These are phyloP conservation scores for Gadopsis marmoratus DNA, from an alignment of 2,797 vertebrate species.

Conservation along the genomic window DNA sequence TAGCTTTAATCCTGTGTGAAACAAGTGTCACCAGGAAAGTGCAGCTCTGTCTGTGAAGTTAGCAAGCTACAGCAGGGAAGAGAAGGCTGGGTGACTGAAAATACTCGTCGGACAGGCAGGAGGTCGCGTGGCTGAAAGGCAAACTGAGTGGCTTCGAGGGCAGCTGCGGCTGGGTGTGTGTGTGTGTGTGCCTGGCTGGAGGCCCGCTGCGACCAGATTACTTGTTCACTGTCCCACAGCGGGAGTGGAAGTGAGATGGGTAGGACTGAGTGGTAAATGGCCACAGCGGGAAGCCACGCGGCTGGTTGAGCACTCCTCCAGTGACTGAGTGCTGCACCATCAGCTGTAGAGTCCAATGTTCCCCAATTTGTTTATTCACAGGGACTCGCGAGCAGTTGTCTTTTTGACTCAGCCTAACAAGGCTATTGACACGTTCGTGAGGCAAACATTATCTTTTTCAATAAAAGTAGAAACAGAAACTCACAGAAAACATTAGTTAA, in stretches of 20 bases:
- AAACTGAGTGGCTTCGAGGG: conserved; percentile 50
- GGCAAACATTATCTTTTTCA: not conserved
- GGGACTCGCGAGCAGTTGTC: conserved; percentile 14
- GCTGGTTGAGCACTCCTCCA: conserved; percentile 70
- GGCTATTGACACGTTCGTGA: conserved; percentile 3
- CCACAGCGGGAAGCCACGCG: conserved; percentile 60
- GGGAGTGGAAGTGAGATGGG: conserved; percentile 70
- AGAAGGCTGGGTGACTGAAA: conserved; percentile 26
- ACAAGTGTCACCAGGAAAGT: conserved; percentile 16
- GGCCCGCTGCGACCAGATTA: conserved; percentile 81
- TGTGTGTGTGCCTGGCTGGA: conserved; percentile 37
- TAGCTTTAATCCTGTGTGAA: conserved; percentile 35
- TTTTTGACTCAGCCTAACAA: conserved; percentile 24
- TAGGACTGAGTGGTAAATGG: conserved; percentile 76
- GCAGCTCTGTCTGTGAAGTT: conserved; percentile 14
- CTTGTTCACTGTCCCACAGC: conserved; percentile 82
- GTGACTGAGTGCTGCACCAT: conserved; percentile 45
- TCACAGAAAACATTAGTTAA: not conserved
- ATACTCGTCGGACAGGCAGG: conserved; percentile 20
- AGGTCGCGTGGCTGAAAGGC: conserved; percentile 46
- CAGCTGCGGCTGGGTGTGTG: conserved; percentile 50
- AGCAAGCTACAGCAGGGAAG: not conserved
- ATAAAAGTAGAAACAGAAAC: not conserved
- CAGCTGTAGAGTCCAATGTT: conserved; percentile 50
- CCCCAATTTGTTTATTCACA: conserved; percentile 36